Conservation (phyloP, 2,888 invertebrate species). For the Dromius quadrimaculatus region DNA sequence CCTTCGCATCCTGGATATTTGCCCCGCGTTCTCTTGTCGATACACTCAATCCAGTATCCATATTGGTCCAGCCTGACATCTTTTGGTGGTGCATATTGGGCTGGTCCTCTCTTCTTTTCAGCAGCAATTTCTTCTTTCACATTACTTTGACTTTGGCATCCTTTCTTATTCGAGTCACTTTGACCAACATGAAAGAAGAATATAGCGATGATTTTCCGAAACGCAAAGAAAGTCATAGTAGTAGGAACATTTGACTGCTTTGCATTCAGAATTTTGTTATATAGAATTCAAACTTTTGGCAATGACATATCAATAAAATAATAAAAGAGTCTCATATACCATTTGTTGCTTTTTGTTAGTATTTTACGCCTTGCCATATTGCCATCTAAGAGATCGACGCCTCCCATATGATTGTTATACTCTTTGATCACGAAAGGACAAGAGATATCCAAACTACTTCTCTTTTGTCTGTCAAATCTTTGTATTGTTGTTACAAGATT, state of each 20-base stretch:
- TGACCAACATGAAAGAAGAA: no score
- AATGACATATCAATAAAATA: constrained; percentile 52
- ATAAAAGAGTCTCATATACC: constrained; percentile 61
- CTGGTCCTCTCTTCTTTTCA: neutral
- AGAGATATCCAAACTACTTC: constrained; percentile 60
- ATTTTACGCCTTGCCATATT: constrained; percentile 51
- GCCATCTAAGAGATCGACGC: constrained; percentile 61
- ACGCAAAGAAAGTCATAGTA: constrained; percentile 28
- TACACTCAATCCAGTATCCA: constrained; percentile 12
- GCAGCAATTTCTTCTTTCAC: neutral
- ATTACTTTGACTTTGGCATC: no score
- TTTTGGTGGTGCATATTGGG: neutral
- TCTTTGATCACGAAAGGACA: constrained; percentile 61
- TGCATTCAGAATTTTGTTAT: neutral
- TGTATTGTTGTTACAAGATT: no score
- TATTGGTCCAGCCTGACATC: constrained; percentile 15
- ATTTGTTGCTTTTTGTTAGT: constrained; percentile 59
- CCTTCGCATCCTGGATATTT: constrained; percentile 39
- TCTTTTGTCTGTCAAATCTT: constrained; percentile 60
- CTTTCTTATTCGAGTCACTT: no score
- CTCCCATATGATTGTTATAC: constrained; percentile 62
- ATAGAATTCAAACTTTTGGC: constrained; percentile 51
- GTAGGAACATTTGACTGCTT: constrained; percentile 30
- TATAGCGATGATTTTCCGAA: neutral
- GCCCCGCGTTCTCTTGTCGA: constrained; percentile 30